phyloP scores from a whole-genome alignment of 2,888 invertebrate species.

The Eristalis intricaria region DNA sequence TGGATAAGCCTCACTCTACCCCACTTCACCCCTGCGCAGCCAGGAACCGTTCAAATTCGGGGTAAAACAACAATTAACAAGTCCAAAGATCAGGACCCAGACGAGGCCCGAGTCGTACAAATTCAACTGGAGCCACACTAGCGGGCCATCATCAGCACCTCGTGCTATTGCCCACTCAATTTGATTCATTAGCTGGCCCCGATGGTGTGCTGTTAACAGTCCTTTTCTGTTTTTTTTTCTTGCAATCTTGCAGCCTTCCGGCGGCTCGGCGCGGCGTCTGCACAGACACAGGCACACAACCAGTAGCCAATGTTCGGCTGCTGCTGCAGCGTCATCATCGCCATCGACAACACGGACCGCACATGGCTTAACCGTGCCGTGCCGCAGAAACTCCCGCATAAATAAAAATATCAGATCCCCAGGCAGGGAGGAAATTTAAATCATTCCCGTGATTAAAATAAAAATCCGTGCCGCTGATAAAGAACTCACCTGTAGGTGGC shows the following conservation, averaged over 20 bases:
- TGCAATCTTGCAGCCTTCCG: constrained; percentile 36
- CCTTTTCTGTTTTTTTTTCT: constrained; percentile 25
- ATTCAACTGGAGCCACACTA: constrained; percentile 61
- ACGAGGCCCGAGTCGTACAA: constrained; percentile 59
- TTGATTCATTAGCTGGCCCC: constrained; percentile 71
- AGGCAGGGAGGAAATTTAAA: constrained; percentile 61
- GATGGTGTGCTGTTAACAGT: constrained; percentile 70
- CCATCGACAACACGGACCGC: constrained; percentile 66
- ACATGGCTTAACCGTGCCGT: constrained; percentile 53
- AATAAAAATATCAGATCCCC: constrained; percentile 71
- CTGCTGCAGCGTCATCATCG: constrained; percentile 50
- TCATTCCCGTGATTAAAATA: constrained; percentile 72
- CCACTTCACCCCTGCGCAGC: background rate
- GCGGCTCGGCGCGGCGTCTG: constrained; percentile 65
- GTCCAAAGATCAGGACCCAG: constrained; percentile 80
- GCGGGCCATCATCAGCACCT: constrained; percentile 67
- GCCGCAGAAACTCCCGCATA: constrained; percentile 64
- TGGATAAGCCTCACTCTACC: constrained; percentile 22
- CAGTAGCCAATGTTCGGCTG: constrained; percentile 38
- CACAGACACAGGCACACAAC: constrained; percentile 33
- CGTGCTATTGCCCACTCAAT: constrained; percentile 72
- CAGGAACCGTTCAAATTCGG: constrained; percentile 67
- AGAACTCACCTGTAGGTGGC: constrained; percentile 72
- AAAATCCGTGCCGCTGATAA: constrained; percentile 70
- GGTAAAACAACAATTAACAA: constrained; percentile 79